A percentile compares a stretch with the other conserved stretches of the same genome.
Conservation (phyloP, 1,140 invertebrate genomes). For the Notospermus geniculatus region DNA sequence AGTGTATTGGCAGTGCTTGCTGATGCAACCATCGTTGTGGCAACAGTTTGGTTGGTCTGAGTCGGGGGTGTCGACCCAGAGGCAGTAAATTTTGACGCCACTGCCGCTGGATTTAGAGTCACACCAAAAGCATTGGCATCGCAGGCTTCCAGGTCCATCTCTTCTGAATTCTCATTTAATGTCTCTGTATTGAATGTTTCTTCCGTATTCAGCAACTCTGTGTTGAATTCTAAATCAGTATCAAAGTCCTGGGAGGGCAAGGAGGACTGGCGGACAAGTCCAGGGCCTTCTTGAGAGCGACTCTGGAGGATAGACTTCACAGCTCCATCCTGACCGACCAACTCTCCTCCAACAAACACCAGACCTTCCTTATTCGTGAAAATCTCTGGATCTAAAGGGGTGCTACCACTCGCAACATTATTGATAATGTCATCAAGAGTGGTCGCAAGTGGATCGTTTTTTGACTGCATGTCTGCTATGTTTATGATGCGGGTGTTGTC, state of each 20-base stretch:
- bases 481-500: no score
- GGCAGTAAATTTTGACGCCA: constrained; percentile 6
- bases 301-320: no score
- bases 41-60: no score
- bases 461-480: no score
- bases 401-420: neutral
- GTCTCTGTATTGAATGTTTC: constrained; percentile 16
- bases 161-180: constrained; percentile 9
- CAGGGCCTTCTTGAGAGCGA: no score
- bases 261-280: no score
- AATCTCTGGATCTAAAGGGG: constrained; percentile 7
- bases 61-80: neutral
- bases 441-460: no score
- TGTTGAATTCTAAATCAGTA: constrained; percentile 24
- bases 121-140: constrained; percentile 20
- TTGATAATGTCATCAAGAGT: no score
- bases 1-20: no score
- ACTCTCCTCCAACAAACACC: no score
- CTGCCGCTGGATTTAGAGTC: constrained; percentile 3
- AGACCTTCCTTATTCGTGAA: constrained; percentile 2
- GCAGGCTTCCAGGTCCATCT: constrained; percentile 18
- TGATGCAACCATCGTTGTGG: neutral
- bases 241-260: no score
- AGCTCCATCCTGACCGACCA: no score
- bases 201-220: constrained; percentile 19